Percentiles rank a stretch among this genome's conserved stretches.
phyloP scores from a whole-genome alignment of 2,797 vertebrate species.

The Chrysocyon brachyurus region DNA sequence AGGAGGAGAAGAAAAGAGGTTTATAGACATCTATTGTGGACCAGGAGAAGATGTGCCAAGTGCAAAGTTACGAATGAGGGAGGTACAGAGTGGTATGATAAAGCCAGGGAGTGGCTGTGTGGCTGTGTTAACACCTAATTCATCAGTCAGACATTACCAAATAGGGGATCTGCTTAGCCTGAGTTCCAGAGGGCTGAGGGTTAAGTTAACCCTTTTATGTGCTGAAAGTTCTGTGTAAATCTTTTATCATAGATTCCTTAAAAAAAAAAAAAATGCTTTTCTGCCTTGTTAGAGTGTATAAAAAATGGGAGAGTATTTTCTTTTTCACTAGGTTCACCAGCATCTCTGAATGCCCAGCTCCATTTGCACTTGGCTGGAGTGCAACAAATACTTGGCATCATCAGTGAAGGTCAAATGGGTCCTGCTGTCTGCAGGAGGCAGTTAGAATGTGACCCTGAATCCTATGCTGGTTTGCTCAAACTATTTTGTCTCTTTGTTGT shows the following conservation, averaged over 20 bases:
- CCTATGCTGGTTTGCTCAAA: neutral
- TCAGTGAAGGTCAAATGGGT: neutral
- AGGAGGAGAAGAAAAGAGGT: neutral
- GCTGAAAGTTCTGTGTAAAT: neutral
- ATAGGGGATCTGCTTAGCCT: neutral
- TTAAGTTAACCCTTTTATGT: neutral
- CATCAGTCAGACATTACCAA: neutral
- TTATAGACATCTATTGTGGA: neutral
- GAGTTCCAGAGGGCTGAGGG: neutral
- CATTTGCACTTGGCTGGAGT: neutral
- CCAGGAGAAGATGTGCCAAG: neutral
- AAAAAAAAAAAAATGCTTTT: neutral
- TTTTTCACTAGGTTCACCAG: neutral
- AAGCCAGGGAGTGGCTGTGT: neutral
- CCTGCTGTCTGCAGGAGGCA: neutral
- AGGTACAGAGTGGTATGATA: fast-evolving
- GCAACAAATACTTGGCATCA: neutral
- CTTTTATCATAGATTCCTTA: conserved; percentile 4
- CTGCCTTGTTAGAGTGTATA: neutral
- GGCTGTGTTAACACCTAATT: neutral
- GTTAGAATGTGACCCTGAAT: neutral
- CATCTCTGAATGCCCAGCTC: neutral
- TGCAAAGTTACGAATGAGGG: neutral
- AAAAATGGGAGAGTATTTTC: neutral
- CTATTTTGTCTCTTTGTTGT: neutral